Conservation (phyloP, 2,888 invertebrate genomes). For the Harpalus rubripes region DNA sequence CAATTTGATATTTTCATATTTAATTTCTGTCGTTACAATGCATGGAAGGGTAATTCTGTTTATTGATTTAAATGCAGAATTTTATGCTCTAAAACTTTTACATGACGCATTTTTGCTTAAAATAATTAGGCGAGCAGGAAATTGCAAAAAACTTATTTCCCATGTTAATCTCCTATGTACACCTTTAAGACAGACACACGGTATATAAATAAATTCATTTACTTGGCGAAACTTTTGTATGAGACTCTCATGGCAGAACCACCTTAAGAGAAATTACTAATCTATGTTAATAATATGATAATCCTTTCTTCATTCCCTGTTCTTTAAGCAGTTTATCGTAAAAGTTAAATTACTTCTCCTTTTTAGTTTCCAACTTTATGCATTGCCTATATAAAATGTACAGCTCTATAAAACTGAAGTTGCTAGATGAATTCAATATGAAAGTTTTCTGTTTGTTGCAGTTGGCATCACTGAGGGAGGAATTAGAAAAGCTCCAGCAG, state of each 20-base stretch:
- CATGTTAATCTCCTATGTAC: too few species aligned
- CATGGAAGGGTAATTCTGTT: too few species aligned
- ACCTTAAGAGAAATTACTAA: conserved; percentile 1
- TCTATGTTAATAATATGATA: conserved; percentile 34
- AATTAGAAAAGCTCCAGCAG: conserved; percentile 34
- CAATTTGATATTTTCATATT: too few species aligned
- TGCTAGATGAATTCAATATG: conserved; percentile 54
- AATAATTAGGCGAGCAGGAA: too few species aligned
- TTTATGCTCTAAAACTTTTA: too few species aligned
- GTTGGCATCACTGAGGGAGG: conserved; percentile 54
- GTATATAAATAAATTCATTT: too few species aligned
- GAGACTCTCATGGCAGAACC: not conserved
- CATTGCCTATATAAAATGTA: conserved; percentile 14
- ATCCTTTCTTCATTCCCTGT: conserved; percentile 2
- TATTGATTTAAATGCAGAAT: too few species aligned
- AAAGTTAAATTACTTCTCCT: conserved; percentile 63
- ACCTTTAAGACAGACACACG: too few species aligned
- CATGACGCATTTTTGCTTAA: too few species aligned
- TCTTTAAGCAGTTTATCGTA: conserved; percentile 51
- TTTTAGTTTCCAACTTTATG: conserved; percentile 45
- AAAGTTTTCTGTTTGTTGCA: conserved; percentile 56
- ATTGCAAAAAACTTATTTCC: too few species aligned
- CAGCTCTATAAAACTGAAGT: conserved; percentile 23
- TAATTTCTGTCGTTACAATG: too few species aligned
- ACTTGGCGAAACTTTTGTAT: not conserved